Base-by-base conservation (phyloP, 1,140 invertebrate genomes). In the Cotesia glomerata region DNA sequence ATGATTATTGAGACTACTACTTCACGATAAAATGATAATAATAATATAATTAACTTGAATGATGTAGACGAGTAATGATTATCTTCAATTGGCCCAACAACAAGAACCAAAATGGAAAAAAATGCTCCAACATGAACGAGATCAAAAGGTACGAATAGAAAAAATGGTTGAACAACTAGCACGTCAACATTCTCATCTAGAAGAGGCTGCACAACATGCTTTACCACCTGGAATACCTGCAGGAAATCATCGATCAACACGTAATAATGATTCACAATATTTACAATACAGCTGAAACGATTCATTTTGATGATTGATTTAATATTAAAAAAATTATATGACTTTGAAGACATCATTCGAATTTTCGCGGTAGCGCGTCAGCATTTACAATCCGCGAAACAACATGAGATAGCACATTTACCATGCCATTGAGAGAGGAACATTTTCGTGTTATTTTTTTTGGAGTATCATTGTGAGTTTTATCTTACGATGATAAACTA, bases 151-250 rank as follows among this genome's bases (percentile, higher is more conserved):
- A 77, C 90, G 95, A n/a, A 88, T 99, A 56, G 97, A 99, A 85
- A 97, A 98, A 80, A 96, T 99, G 87, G 95, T 99, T 3, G 98
- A 99, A 84, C 96, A 98, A 78, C 89, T 99, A 59, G 98, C 98
- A 1, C 91, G 95, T 75, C 98, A 99, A 84, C 97, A 99, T 83
- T 96, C 96, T 34, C 93, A 95, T 75, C 88, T 99, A 69, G 97
- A 98, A 83, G 92, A 94, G 85, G 94, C 93, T 13, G 93, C 93
- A 7, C 90, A 91, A 35, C 87, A 90, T 63, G 88, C 89, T 39
- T 79, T 89, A 62, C 89, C 89, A 63, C 85, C 88, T 13, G 84
- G 82, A 2, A 85, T 78, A 64, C 74, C 79, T 34, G 56, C 78
- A 34, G 80, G 79, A 74, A 74, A 74, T 77, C 84, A 80, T 72